Conservation (phyloP, 37 sponge, comb jelly and placozoan species). For the Agelas oroides region DNA sequence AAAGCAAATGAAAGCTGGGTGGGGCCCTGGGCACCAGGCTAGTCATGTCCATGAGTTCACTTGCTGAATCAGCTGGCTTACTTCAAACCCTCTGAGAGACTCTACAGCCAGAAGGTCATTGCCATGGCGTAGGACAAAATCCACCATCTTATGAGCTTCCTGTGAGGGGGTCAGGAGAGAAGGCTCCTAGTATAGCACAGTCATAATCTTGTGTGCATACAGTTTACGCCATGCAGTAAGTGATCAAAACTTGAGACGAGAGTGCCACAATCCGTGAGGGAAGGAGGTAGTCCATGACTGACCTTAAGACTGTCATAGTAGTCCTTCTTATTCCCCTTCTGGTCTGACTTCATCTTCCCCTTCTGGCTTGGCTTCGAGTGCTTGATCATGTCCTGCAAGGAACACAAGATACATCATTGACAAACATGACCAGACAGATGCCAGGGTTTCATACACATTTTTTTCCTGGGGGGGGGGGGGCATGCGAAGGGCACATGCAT, state of each 20-base stretch:
- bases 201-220: too few relatives aligned
- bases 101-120: slow-evolving; percentile 91
- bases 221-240: too few relatives aligned
- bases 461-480: too few relatives aligned
- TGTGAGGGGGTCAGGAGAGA: slow-evolving; percentile 1
- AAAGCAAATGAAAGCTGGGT: too few relatives aligned
- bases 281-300: too few relatives aligned
- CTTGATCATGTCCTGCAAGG: slow-evolving; percentile 55
- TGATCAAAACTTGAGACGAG: too few relatives aligned
- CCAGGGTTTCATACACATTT: neutral
- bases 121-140: slow-evolving; percentile 89
- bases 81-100: slow-evolving; percentile 71
- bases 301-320: slow-evolving; percentile 69
- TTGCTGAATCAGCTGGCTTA: neutral
- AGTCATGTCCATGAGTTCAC: neutral
- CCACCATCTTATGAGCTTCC: slow-evolving; percentile 78
- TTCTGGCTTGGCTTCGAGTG: slow-evolving; percentile 45
- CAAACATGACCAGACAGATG: neutral
- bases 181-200: too few relatives aligned
- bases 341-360: slow-evolving; percentile 51
- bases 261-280: too few relatives aligned
- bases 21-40: too few relatives aligned
- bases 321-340: slow-evolving; percentile 59
- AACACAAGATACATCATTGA: neutral
- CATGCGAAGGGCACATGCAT: too few relatives aligned